These are phyloP conservation scores for Rhizoglyphus robini DNA, from an alignment of 1,140 invertebrate species.

Conservation along the genomic window DNA sequence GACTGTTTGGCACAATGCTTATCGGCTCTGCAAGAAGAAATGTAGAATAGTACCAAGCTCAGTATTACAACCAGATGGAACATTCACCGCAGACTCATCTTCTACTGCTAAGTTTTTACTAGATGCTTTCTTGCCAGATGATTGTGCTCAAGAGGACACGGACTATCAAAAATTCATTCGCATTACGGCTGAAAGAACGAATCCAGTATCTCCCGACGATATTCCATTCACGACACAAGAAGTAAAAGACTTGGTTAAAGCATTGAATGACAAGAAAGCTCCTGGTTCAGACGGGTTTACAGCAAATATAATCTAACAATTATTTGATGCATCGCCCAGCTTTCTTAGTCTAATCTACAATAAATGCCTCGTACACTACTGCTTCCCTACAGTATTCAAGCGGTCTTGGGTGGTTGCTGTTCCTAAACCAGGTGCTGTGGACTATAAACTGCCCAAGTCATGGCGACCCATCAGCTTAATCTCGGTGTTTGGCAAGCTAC, in stretches of 20 bases:
- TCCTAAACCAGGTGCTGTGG: slow-evolving; percentile 16
- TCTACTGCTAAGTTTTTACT: not conserved
- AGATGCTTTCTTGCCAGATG: not conserved
- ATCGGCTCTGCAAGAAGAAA: not conserved
- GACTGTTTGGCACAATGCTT: not conserved
- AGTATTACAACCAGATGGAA: not conserved
- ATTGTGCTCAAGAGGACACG: not conserved
- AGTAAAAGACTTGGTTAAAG: not conserved
- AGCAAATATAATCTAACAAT: not conserved
- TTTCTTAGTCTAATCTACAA: slow-evolving; percentile 5
- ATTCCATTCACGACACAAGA: not conserved
- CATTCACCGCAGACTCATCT: not conserved
- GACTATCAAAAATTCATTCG: too few relatives aligned
- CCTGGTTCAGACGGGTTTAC: slow-evolving; percentile 16
- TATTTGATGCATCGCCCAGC: not conserved
- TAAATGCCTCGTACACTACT: not conserved
- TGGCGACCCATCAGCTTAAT: slow-evolving; percentile 18
- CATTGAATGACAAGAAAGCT: slow-evolving; percentile 11
- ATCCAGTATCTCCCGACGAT: not conserved
- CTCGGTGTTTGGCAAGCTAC: slow-evolving; percentile 16
- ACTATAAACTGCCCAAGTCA: not conserved
- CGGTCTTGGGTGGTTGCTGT: not conserved
- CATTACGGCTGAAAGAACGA: not conserved
- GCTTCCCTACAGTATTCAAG: slow-evolving; percentile 15
- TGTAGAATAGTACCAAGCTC: not conserved